Percentiles rank a stretch among this genome's conserved stretches.
phyloP scores from a whole-genome alignment of 2,797 vertebrate genomes.

The Semaprochilodus insignis region DNA sequence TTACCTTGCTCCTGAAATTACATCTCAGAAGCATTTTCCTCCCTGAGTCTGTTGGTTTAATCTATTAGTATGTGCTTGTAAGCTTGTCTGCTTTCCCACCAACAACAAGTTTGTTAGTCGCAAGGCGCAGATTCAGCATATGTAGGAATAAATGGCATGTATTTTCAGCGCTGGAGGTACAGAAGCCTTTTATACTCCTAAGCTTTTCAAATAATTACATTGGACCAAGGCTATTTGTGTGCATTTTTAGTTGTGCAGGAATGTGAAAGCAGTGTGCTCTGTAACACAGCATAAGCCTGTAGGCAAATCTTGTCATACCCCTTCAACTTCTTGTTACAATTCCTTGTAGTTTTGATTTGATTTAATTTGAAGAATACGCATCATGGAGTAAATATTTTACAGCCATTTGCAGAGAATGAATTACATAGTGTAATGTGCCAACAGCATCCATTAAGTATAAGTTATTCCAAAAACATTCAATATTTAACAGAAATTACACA shows the following conservation, averaged over 20 bases:
- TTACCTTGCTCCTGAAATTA: slow-evolving; percentile 36
- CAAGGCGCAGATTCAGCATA: background rate
- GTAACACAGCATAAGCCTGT: background rate
- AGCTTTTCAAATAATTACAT: background rate
- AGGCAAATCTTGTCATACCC: background rate
- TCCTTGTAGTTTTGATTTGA: background rate
- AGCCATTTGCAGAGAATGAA: background rate
- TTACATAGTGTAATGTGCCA: background rate
- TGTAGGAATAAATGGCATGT: background rate
- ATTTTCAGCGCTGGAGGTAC: background rate
- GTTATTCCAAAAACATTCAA: too few relatives aligned
- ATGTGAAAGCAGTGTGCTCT: background rate
- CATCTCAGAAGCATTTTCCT: slow-evolving; percentile 52
- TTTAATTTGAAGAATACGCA: background rate
- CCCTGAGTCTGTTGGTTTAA: slow-evolving; percentile 30
- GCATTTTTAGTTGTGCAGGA: background rate
- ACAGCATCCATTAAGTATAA: too few relatives aligned
- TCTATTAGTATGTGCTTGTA: slow-evolving; percentile 3
- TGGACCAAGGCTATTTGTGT: background rate
- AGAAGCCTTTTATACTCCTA: background rate
- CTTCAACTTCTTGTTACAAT: background rate
- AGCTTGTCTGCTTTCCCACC: slow-evolving; percentile 19
- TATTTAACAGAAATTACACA: too few relatives aligned
- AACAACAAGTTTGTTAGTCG: slow-evolving; percentile 8
- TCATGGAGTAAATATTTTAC: background rate